A percentile compares a stretch with the other conserved stretches of the same genome.
phyloP scores from a whole-genome alignment of 2,113 vertebrate genomes.

The Hippocampus comes region DNA sequence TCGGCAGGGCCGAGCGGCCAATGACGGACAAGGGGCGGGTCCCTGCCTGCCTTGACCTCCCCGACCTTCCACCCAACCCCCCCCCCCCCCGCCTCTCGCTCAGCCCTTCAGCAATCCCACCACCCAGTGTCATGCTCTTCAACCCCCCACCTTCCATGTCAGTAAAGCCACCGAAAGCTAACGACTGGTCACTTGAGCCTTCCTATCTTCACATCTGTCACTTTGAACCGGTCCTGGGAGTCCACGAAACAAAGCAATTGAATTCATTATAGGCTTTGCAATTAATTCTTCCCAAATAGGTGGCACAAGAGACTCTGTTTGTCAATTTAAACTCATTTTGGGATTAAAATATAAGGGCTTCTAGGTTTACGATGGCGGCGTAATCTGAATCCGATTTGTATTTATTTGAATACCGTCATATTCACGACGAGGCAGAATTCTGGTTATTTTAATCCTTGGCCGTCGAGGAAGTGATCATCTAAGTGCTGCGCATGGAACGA shows the following conservation, averaged over 20 bases:
- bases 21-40: constrained; percentile 59
- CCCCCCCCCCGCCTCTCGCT: constrained; percentile 14
- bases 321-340: neutral
- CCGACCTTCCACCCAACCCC: constrained; percentile 48
- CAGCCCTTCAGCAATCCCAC: constrained; percentile 25
- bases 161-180: constrained; percentile 8
- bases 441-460: too few species aligned
- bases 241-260: neutral
- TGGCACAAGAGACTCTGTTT: neutral
- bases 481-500: too few species aligned
- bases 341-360: neutral
- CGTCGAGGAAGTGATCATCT: too few species aligned
- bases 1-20: constrained; percentile 40
- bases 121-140: constrained; percentile 13
- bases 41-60: constrained; percentile 62
- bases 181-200: neutral
- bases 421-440: too few species aligned
- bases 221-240: neutral
- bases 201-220: constrained; percentile 2
- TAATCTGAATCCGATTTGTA: too few species aligned
- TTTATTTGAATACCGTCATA: too few species aligned
- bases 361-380: neutral
- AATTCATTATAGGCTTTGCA: neutral
- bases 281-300: neutral
- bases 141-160: constrained; percentile 16